Evolutionary conservation across 2,888 invertebrate genomes (phyloP).

Genomic region (Spisula solida): DNA sequence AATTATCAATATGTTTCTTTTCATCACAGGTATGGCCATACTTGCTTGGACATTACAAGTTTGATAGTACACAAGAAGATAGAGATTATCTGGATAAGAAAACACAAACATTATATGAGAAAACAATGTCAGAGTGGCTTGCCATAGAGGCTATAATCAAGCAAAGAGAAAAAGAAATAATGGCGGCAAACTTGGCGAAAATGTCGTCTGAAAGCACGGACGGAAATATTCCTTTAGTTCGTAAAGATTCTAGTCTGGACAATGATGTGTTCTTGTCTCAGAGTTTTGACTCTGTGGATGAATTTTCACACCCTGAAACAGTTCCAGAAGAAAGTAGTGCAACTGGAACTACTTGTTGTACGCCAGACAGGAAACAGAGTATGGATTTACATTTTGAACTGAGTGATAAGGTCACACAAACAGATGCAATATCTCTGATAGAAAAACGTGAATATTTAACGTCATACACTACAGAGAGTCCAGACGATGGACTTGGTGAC

Average conservation of each 20-base stretch:
- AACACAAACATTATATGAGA: constrained; percentile 93
- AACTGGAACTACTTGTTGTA: constrained; percentile 81
- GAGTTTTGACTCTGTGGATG: constrained; percentile 85
- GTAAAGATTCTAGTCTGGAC: constrained; percentile 88
- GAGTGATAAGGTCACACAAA: constrained; percentile 77
- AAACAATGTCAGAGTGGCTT: constrained; percentile 97
- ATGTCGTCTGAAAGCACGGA: constrained; percentile 91
- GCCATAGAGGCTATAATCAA: constrained; percentile 96
- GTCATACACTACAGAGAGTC: constrained; percentile 82
- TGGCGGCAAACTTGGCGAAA: constrained; percentile 95
- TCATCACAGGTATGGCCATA: constrained; percentile 93
- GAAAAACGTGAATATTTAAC: constrained; percentile 73
- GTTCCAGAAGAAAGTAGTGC: constrained; percentile 84
- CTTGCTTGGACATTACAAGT: constrained; percentile 94
- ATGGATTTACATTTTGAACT: constrained; percentile 79
- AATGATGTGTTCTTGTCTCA: constrained; percentile 88
- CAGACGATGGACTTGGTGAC: constrained; percentile 86
- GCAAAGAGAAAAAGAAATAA: constrained; percentile 89
- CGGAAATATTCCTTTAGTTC: constrained; percentile 84
- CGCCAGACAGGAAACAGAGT: constrained; percentile 82
- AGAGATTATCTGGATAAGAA: constrained; percentile 81
- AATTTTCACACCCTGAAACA: constrained; percentile 82
- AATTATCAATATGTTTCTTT: too few species aligned
- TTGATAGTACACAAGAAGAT: constrained; percentile 89
- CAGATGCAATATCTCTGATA: constrained; percentile 67